Conservation (phyloP, 2,113 vertebrate species). For the Oryzias melastigma region DNA sequence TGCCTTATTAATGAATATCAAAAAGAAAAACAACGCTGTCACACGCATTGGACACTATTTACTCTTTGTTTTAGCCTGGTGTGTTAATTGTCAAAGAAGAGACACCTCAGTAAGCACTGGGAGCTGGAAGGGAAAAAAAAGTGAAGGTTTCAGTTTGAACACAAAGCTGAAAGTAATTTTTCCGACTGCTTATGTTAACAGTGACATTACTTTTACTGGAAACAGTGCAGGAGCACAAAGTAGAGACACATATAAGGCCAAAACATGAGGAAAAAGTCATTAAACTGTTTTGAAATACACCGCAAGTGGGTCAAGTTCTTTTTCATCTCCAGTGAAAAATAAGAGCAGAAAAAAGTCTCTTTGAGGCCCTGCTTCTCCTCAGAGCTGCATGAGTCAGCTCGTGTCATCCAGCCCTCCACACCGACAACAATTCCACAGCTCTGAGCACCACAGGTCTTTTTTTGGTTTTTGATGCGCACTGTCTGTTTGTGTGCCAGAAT, state of each 20-base stretch:
- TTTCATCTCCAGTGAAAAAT: conserved; percentile 67
- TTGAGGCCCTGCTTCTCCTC: conserved; percentile 68
- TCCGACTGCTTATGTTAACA: conserved; percentile 75
- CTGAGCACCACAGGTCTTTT: conserved; percentile 55
- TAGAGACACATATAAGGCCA: conserved; percentile 73
- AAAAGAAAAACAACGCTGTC: conserved; percentile 77
- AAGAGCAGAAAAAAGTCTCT: neutral
- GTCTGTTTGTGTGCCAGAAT: conserved; percentile 76
- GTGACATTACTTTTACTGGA: conserved; percentile 79
- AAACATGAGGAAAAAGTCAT: conserved; percentile 71
- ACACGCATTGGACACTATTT: conserved; percentile 66
- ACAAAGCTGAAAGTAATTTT: conserved; percentile 75
- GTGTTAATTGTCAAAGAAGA: conserved; percentile 73
- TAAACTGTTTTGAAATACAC: conserved; percentile 71
- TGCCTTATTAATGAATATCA: conserved; percentile 78
- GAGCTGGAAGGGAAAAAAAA: conserved; percentile 44
- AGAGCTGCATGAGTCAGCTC: conserved; percentile 42
- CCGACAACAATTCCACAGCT: conserved; percentile 43
- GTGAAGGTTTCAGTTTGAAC: conserved; percentile 57
- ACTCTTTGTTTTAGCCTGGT: conserved; percentile 65
- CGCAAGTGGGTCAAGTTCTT: conserved; percentile 53
- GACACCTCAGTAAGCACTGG: conserved; percentile 66
- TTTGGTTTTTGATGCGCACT: conserved; percentile 66
- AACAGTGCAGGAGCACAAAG: conserved; percentile 68
- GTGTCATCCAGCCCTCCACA: conserved; percentile 22